Evolutionary conservation across 2,888 invertebrate species (phyloP).

Genomic region (Synergus itoensis): DNA sequence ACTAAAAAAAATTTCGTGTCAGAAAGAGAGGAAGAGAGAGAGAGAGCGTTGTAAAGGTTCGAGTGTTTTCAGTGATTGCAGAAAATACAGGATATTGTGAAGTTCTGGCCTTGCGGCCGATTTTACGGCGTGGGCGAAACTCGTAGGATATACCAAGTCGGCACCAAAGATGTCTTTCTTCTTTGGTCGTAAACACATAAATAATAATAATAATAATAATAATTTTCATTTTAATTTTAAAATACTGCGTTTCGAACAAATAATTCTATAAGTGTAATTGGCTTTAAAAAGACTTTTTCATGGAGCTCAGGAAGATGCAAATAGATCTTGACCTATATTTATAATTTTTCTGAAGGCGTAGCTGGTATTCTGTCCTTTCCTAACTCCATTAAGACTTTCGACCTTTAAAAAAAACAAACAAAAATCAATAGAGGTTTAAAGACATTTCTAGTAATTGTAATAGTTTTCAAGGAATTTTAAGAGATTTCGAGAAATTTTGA

Average conservation of each 20-base stretch:
- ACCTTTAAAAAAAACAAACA: not conserved
- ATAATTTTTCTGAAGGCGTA: conserved; percentile 22
- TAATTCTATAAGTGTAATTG: conserved; percentile 26
- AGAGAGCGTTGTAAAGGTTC: not conserved
- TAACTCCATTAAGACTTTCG: not conserved
- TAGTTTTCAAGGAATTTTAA: too few relatives aligned
- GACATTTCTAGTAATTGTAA: too few relatives aligned
- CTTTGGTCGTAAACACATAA: conserved; percentile 22
- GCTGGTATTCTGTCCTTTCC: not conserved
- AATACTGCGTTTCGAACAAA: conserved; percentile 26
- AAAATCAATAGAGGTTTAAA: not conserved
- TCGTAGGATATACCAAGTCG: conserved; percentile 38
- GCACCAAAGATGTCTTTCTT: conserved; percentile 26
- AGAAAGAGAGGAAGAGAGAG: not conserved
- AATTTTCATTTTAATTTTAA: not conserved
- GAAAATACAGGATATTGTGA: conserved; percentile 49
- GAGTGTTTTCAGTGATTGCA: conserved; percentile 38
- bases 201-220: conserved; percentile 1
- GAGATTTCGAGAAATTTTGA: too few relatives aligned
- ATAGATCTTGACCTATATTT: conserved; percentile 39
- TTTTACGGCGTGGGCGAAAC: conserved; percentile 48
- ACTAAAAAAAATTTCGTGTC: not conserved
- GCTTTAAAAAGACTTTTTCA: conserved; percentile 20
- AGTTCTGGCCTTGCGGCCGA: conserved; percentile 48
- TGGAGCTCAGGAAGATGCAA: conserved; percentile 20